A percentile compares a stretch with the other conserved stretches of the same genome.
phyloP scores from a whole-genome alignment of 2,888 invertebrate genomes.

The Portevinia maculata region DNA sequence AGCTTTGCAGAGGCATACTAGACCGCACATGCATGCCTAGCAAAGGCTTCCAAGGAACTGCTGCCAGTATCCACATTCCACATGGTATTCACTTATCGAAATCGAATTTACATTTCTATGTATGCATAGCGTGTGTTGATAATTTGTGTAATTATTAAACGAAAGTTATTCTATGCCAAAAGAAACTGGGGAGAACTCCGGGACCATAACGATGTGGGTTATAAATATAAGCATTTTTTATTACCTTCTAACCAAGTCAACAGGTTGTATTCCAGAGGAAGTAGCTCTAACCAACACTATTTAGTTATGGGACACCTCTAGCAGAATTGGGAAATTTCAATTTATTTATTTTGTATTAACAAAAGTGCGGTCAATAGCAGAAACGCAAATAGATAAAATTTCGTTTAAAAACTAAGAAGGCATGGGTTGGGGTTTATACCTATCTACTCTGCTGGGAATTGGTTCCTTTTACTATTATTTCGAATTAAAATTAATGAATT shows the following conservation, averaged over 20 bases:
- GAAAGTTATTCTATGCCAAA: neutral
- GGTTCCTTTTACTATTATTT: no score
- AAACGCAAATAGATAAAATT: conserved; percentile 35
- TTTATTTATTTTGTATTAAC: no score
- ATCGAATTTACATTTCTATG: conserved; percentile 11
- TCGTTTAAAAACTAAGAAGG: neutral
- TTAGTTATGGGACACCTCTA: conserved; percentile 9
- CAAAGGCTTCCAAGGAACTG: conserved; percentile 54
- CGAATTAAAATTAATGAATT: conserved; percentile 19
- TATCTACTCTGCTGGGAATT: conserved; percentile 41
- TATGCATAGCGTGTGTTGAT: conserved; percentile 1
- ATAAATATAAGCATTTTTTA: conserved; percentile 8
- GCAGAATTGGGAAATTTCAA: neutral
- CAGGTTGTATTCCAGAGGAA: conserved; percentile 26
- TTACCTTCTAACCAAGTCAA: conserved; percentile 15
- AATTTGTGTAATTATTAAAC: conserved; percentile 16
- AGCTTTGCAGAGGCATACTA: conserved; percentile 63
- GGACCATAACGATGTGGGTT: neutral
- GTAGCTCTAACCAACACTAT: conserved; percentile 21
- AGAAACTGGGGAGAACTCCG: neutral
- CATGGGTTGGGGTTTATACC: conserved; percentile 1
- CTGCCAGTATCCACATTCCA: neutral
- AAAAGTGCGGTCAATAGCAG: conserved; percentile 4
- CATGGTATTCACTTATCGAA: neutral
- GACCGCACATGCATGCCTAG: conserved; percentile 25